Evolutionary conservation across 2,888 invertebrate genomes (phyloP).

Genomic region (Cryptus viduatorius): DNA sequence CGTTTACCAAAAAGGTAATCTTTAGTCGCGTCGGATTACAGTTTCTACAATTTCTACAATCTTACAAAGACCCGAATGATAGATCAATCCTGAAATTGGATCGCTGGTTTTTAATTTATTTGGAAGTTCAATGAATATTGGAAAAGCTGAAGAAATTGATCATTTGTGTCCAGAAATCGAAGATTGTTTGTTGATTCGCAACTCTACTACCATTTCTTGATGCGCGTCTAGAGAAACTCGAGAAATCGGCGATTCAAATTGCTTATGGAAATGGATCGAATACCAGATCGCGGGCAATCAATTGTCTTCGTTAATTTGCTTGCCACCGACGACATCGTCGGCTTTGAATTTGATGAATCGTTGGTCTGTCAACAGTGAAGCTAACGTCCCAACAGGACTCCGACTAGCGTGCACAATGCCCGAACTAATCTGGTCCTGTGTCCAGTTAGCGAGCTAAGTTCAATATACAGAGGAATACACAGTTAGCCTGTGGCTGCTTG

Average conservation of each 20-base stretch:
- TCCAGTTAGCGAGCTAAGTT: constrained; percentile 77
- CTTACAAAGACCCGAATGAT: not conserved
- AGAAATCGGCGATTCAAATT: not conserved
- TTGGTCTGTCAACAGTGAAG: constrained; percentile 14
- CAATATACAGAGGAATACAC: constrained; percentile 81
- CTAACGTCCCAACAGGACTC: constrained; percentile 29
- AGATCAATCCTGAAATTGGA: not conserved
- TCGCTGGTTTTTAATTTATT: not conserved
- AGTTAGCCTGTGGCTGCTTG: constrained; percentile 71
- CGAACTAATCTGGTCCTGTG: constrained; percentile 81
- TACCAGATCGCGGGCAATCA: constrained; percentile 4
- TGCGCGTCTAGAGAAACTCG: not conserved
- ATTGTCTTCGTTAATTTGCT: constrained; percentile 53
- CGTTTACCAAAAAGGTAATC: not conserved
- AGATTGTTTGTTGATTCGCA: too few species aligned
- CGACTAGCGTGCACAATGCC: constrained; percentile 76
- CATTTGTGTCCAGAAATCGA: too few species aligned
- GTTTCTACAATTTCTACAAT: not conserved
- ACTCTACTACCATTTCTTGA: too few species aligned
- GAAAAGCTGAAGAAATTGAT: too few species aligned
- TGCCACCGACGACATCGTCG: constrained; percentile 6
- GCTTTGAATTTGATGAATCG: constrained; percentile 23
- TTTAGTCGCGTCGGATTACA: too few species aligned
- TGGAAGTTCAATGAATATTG: not conserved
- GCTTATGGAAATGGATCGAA: not conserved